Base-by-base conservation (phyloP, 2,797 vertebrate species). In the Chaenodraco wilsoni region DNA sequence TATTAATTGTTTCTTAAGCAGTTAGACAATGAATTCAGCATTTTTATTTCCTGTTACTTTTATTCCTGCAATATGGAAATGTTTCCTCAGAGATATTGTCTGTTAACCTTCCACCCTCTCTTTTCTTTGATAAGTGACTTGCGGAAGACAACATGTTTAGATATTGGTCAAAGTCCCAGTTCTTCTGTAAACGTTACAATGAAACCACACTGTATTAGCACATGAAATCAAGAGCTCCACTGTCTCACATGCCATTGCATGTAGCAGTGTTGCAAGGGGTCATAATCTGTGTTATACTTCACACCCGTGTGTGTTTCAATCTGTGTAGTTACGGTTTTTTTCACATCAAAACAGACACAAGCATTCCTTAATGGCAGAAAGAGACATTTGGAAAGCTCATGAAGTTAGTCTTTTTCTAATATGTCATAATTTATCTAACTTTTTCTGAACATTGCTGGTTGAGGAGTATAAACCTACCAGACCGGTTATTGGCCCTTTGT, bases 131-230 rank as follows among this genome's bases (percentile, higher is more conserved):
- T 64, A 73, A 76, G 19, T 27, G 23, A 27, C 23, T 3, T 27
- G 27, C 55, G 19, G 1, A 65, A 8, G 21, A 40, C 69, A 57
- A 73, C 12, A 55, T 16, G 46, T 58, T 14, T 63, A 46, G 59
- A 68, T 63, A 57, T 12, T 19, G 60, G 64, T 84, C 79, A 80
- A 69, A 77, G 55, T 83, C 55, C 68, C 52, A 74, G 62, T 57
- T 70, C 74, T 69, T 74, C 54, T 58, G 23, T 52, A 21, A 65
- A 43, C 3, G 0, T 1, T 48, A 5, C 37, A 56, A 45, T 51
- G 44, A 79, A 74, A 55, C 40, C 14, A 31, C 23, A 40, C 9
- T 4, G 4, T 7, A 14, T 12, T 19, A 13, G 19, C 52, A 21
- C 37, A 57, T 43, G 23, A 70, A 69, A 74, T 74, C 65, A 73